Conservation (phyloP, 2,888 invertebrate genomes). For the Flexamia atlantica region DNA sequence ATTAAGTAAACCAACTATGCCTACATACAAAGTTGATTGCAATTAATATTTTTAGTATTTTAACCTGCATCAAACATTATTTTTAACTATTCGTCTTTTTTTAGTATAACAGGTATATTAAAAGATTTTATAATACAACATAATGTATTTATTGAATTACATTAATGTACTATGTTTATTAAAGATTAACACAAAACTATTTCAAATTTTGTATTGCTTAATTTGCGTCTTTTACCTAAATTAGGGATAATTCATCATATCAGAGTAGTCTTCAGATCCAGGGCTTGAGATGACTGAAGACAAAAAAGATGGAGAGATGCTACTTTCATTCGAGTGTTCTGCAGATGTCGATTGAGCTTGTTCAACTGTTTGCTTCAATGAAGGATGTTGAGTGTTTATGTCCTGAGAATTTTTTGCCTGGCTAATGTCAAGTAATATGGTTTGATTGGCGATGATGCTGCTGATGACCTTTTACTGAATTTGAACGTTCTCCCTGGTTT, state of each 20-base stretch:
- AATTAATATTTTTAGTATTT: not conserved
- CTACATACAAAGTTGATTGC: not conserved
- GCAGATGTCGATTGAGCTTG: conserved; percentile 5
- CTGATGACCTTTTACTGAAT: not conserved
- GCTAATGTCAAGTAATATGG: no score
- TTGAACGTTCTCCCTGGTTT: not conserved
- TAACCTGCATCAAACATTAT: not conserved
- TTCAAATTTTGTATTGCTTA: conserved; percentile 33
- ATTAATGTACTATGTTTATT: not conserved
- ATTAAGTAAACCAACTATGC: no score
- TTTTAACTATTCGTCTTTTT: not conserved
- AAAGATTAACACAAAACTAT: not conserved
- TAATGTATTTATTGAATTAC: not conserved
- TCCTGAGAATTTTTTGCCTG: not conserved
- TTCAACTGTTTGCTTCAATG: not conserved
- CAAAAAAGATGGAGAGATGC: not conserved
- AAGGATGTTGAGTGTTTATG: not conserved
- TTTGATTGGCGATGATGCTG: no score
- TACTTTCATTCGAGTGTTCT: conserved; percentile 7
- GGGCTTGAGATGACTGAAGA: conserved; percentile 1
- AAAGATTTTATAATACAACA: not conserved
- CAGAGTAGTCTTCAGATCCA: conserved; percentile 11
- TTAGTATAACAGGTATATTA: not conserved
- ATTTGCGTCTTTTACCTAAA: conserved; percentile 43
- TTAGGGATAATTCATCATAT: conserved; percentile 35